A percentile compares a stretch with the other conserved stretches of the same genome.
phyloP scores from a whole-genome alignment of 37 sponge, comb jelly and placozoan genomes.

The Amphimedon queenslandica region DNA sequence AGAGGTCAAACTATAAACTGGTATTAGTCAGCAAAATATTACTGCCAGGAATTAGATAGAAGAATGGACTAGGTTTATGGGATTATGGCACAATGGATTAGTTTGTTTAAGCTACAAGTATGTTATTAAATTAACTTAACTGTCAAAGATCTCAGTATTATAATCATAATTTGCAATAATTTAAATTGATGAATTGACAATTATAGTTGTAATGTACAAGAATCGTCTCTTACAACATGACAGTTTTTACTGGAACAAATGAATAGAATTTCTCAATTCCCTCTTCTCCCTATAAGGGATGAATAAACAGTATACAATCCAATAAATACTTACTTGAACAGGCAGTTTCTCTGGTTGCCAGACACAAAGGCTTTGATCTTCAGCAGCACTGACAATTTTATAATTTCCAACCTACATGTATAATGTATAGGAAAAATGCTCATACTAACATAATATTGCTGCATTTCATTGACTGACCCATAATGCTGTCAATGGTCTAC shows the following conservation, averaged over 20 bases:
- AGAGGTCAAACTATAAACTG: too few relatives aligned
- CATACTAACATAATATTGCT: background rate
- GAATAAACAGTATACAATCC: background rate
- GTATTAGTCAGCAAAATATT: too few relatives aligned
- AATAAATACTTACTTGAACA: background rate
- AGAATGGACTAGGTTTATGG: too few relatives aligned
- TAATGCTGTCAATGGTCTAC: conserved; percentile 36
- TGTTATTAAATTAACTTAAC: too few relatives aligned
- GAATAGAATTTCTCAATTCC: background rate
- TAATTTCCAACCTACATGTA: conserved; percentile 19
- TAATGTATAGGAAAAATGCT: background rate
- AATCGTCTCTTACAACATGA: too few relatives aligned
- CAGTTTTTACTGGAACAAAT: background rate
- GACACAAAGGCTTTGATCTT: conserved; percentile 60
- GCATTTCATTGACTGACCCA: conserved; percentile 27
- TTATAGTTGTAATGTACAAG: too few relatives aligned
- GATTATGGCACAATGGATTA: too few relatives aligned
- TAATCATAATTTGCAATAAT: too few relatives aligned
- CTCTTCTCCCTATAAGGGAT: background rate
- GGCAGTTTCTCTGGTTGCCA: conserved; percentile 50
- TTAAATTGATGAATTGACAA: too few relatives aligned
- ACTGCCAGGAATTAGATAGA: too few relatives aligned
- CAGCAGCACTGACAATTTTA: conserved; percentile 44
- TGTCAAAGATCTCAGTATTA: too few relatives aligned
- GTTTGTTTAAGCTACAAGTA: too few relatives aligned